phyloP scores from a whole-genome alignment of 2,888 invertebrate species.

The Eurytoma californica region DNA sequence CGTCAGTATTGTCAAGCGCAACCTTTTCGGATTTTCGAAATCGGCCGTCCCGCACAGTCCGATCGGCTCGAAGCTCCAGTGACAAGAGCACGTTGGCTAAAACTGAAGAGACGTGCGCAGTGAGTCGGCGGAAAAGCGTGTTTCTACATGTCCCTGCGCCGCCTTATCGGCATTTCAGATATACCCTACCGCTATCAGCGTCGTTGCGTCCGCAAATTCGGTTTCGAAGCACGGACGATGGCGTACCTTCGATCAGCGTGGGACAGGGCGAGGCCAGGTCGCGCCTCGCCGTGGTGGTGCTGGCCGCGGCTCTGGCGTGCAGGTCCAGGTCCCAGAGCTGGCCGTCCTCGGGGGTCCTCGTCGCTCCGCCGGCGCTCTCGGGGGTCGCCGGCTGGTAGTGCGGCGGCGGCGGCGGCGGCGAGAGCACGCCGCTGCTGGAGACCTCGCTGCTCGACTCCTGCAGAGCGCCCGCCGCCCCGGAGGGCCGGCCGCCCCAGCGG shows the following conservation, averaged over 20 bases:
- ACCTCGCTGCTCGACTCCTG: slow-evolving; percentile 73
- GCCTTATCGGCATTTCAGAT: too few species aligned
- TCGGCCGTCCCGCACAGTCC: too few species aligned
- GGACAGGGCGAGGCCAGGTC: slow-evolving; percentile 65
- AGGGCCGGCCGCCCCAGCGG: slow-evolving; percentile 67
- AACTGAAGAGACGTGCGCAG: too few species aligned
- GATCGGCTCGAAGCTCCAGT: too few species aligned
- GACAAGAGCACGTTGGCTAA: too few species aligned
- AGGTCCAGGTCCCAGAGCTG: slow-evolving; percentile 88
- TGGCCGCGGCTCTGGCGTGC: slow-evolving; percentile 67
- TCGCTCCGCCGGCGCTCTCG: slow-evolving; percentile 77
- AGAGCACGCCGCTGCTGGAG: slow-evolving; percentile 74
- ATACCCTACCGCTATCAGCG: too few species aligned
- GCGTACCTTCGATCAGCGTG: slow-evolving; percentile 68
- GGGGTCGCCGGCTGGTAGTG: slow-evolving; percentile 83
- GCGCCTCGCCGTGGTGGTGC: slow-evolving; percentile 43
- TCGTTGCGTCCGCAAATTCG: too few species aligned
- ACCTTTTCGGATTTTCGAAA: too few species aligned
- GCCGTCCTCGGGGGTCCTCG: slow-evolving; percentile 77
- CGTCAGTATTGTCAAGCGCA: too few species aligned
- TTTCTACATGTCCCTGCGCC: too few species aligned
- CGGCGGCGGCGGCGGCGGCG: slow-evolving; percentile 81
- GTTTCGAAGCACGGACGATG: too few species aligned
- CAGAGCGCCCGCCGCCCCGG: slow-evolving; percentile 59
- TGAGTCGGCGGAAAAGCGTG: too few species aligned